Evolutionary conservation across 2,113 vertebrate species (phyloP), one percentile per base, ranked within the genome.

Genomic region (Macroglossus sobrinus): DNA sequence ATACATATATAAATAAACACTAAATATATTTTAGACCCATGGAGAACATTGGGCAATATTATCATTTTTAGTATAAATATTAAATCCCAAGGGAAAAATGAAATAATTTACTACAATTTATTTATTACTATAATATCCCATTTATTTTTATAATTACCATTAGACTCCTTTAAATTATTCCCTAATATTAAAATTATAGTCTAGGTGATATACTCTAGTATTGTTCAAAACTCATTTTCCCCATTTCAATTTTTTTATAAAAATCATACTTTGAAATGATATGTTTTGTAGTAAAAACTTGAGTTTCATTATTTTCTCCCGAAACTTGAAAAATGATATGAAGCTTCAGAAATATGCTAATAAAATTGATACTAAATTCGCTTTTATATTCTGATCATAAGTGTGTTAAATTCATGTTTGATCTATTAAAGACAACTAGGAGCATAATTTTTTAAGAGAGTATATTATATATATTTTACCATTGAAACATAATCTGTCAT

Each of bases 231-330:
- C 3, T 15, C 14, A 95, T 28, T 93, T 75, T 85, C 9, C 19
- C 66, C 21, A 55, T 86, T 96, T 93, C 69, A 76, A 5, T 64
- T 74, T 96, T 95, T 93, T 53, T 78, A 8, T 85, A 82, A 78
- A 85, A 94, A 33, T 53, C 4, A 1, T 87, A 81, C 93, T 92
- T 92, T 95, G 40, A 84, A 84, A 66, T 76, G 12, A 76, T 69
- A 28, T 16, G 22, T 93, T 69, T 80, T 75, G n/a, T 71, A 26
- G 81, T 74, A 38, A 93, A 45, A 82, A 45, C 10, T 89, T 88
- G 78, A 92, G 10, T 82, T 68, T 93, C 68, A 55, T 15, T 61
- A 13, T 74, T 64, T 93, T 93, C 26, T 64, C 59, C 45, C 45
- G 66, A 74, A 75, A 59, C 64, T 86, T 97, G 30, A 85, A 85